These are phyloP conservation scores for Aphelinus certus DNA, from an alignment of 1,140 invertebrate genomes.

Conservation along the genomic window DNA sequence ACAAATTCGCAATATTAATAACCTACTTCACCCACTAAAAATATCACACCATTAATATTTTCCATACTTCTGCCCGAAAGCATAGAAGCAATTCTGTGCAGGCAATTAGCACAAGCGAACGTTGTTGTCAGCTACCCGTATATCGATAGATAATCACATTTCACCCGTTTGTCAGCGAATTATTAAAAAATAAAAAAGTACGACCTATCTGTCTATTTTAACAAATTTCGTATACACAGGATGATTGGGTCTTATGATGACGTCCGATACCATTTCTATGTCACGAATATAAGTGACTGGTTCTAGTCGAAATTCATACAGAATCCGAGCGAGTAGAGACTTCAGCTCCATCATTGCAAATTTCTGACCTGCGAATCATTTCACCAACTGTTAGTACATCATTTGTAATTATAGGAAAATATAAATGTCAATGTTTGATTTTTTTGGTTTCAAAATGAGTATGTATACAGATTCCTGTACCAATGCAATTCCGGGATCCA, in stretches of 20 bases:
- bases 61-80: too few relatives aligned
- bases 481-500: slow-evolving; percentile 80
- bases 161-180: too few relatives aligned
- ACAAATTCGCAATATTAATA: too few relatives aligned
- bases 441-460: background rate
- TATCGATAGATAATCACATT: too few relatives aligned
- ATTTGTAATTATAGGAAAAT: too few relatives aligned
- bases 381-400: background rate
- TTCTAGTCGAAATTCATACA: slow-evolving; percentile 43
- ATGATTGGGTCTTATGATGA: slow-evolving; percentile 35
- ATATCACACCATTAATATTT: too few relatives aligned
- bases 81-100: too few relatives aligned
- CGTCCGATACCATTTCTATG: slow-evolving; percentile 30
- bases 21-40: too few relatives aligned
- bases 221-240: slow-evolving; percentile 35
- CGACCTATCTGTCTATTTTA: slow-evolving; percentile 12
- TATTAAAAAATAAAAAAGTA: background rate
- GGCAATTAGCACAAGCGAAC: too few relatives aligned
- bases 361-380: slow-evolving; percentile 43
- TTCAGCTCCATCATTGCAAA: slow-evolving; percentile 47
- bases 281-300: slow-evolving; percentile 33
- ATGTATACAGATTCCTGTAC: slow-evolving; percentile 54
- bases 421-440: background rate
- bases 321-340: slow-evolving; percentile 28
- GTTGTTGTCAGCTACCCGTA: too few relatives aligned